Evolutionary conservation across 2,888 invertebrate genomes (phyloP).

Genomic region (Meta bourneti): DNA sequence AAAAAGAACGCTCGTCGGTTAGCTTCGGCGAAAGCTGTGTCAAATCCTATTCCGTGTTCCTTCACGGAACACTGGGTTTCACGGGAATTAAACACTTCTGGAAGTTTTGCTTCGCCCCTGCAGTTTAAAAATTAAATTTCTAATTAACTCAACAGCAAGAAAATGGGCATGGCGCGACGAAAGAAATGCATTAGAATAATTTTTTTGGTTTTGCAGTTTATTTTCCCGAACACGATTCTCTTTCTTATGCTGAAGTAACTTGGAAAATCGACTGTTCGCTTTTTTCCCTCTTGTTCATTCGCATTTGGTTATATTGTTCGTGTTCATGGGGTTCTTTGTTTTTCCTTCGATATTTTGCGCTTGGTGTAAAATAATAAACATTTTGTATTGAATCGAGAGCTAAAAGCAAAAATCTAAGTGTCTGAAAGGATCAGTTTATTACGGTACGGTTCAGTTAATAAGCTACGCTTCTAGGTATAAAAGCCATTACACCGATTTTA

Average conservation of each 20-base stretch:
- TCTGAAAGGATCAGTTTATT: not conserved
- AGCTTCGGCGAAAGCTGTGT: constrained; percentile 45
- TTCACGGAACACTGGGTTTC: constrained; percentile 53
- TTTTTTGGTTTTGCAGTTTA: not conserved
- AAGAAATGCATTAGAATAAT: not conserved
- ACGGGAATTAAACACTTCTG: constrained; percentile 53
- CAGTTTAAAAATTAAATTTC: constrained; percentile 56
- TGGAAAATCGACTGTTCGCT: not conserved
- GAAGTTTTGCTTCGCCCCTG: constrained; percentile 11
- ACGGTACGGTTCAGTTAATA: not conserved
- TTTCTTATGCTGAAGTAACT: not conserved
- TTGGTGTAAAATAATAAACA: not conserved
- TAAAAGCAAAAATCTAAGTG: not conserved
- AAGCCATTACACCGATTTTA: too few species aligned
- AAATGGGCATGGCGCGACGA: constrained; percentile 15
- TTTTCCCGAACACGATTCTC: not conserved
- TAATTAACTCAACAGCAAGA: constrained; percentile 51
- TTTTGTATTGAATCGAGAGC: not conserved
- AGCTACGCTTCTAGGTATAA: not conserved
- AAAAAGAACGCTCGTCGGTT: constrained; percentile 10
- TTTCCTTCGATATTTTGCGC: not conserved
- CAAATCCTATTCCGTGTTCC: constrained; percentile 55
- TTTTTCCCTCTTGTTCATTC: too few species aligned
- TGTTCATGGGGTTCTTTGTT: not conserved
- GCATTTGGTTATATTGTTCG: too few species aligned